A percentile compares a stretch with the other conserved stretches of the same genome.
These are phyloP conservation scores for Nomada fucata DNA, from an alignment of 2,888 invertebrate genomes.

Conservation along the genomic window DNA sequence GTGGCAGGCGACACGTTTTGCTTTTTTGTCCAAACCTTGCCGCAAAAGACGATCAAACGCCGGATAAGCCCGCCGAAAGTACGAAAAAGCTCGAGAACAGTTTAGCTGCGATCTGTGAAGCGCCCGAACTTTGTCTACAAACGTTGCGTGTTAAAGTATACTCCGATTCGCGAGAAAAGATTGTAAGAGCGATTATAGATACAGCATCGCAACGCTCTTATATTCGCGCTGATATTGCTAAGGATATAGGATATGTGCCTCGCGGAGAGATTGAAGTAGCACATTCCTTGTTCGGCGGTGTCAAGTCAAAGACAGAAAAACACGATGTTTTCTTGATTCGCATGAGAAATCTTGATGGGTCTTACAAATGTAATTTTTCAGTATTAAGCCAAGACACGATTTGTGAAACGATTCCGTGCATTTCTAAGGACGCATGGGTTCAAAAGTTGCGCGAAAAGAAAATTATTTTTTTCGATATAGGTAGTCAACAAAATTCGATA, in stretches of 20 bases:
- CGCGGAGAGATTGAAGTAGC: background rate
- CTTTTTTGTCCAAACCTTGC: background rate
- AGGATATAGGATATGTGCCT: constrained; percentile 17
- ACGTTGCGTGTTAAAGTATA: constrained; percentile 17
- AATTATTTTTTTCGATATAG: constrained; percentile 11
- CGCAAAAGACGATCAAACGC: background rate
- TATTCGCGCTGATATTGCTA: background rate
- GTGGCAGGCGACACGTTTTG: too few relatives aligned
- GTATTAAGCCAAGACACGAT: constrained; percentile 13
- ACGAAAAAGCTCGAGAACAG: too few relatives aligned
- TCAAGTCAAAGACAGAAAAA: background rate
- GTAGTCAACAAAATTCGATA: too few relatives aligned
- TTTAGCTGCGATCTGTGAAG: too few relatives aligned
- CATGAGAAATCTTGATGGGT: background rate
- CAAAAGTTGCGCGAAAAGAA: constrained; percentile 7
- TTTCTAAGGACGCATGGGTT: background rate
- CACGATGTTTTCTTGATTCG: background rate
- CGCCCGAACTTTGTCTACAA: constrained; percentile 25
- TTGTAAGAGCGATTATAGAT: constrained; percentile 33
- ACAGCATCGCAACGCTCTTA: constrained; percentile 38
- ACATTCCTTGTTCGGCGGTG: constrained; percentile 21
- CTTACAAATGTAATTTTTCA: constrained; percentile 22
- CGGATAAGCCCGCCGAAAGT: too few relatives aligned
- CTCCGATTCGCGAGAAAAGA: background rate
- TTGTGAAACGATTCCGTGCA: constrained; percentile 1